Evolutionary conservation across 2,888 invertebrate species (phyloP), one percentile per base, ranked within the genome.

Genomic region (Griposia aprilina): DNA sequence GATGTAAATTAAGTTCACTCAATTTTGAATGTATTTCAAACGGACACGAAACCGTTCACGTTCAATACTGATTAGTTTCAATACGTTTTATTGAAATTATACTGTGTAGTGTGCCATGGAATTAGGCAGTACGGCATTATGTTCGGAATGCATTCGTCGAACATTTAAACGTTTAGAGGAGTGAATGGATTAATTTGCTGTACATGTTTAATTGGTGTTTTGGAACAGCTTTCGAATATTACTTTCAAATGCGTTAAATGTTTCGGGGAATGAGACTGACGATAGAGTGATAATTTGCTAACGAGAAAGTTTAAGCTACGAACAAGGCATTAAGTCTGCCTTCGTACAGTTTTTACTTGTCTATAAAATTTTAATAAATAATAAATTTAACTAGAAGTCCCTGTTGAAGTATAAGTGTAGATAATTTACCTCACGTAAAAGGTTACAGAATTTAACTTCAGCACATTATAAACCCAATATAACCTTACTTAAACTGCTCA

Each of bases 51-150:
- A 71, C 69, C 11, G 10, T 57, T 67, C 45, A n/a, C 65, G 52
- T 75, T 74, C 76, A 59, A 76, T 62, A 50, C 67, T 74, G 73
- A 85, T 87, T 83, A 80, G 77, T 67, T 77, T 69, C 74, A 79
- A 76, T 78, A 71, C 76, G 76, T 86, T 85, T 85, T 69, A 86
- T 87, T 85, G 87, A 82, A 85, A 87, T 86, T 82, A 85, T 82
- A 80, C 74, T 78, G 76, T 78, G 60, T 74, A 45, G 69, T 59
- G 67, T 59, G 63, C 36, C 30, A 55, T 81, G 55, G 72, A 78
- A 86, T 78, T 69, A 74, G 36, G 60, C 15, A 36, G 59, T 30
- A 13, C 5, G 15, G 36, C 59, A 23, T 73, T 73, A 52, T 73
- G 30, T 74, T 59, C 11, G 26, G 7, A 78, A 78, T 74, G 59